These are phyloP conservation scores for Vultur gryphus DNA, from an alignment of 2,797 vertebrate species.

Conservation along the genomic window DNA sequence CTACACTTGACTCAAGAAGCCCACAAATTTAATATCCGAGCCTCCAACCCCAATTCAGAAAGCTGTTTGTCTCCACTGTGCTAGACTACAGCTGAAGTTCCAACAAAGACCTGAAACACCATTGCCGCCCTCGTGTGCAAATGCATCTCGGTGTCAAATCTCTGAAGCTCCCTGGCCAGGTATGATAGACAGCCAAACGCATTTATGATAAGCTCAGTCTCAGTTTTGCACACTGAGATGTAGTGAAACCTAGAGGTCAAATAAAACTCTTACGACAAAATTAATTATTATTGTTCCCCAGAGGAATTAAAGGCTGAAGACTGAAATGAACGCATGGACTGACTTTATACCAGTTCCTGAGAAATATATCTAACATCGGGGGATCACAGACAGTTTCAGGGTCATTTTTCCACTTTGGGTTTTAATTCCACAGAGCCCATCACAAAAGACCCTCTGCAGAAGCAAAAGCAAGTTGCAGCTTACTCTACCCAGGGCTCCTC, in stretches of 20 bases:
- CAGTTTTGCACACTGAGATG: accelerated
- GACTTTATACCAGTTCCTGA: background rate
- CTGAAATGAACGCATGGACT: accelerated
- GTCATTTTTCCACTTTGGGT: background rate
- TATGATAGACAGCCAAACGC: background rate
- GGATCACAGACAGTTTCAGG: accelerated
- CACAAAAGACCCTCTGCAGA: background rate
- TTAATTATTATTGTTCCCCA: background rate
- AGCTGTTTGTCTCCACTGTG: background rate
- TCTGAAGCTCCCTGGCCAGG: background rate
- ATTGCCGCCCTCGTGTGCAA: accelerated
- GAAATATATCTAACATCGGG: accelerated
- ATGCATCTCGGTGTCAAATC: accelerated
- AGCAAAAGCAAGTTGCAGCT: background rate
- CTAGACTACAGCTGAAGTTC: background rate
- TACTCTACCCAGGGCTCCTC: background rate
- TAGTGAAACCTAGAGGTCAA: background rate
- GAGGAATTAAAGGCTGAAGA: background rate
- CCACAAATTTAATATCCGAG: accelerated
- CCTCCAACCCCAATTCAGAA: background rate
- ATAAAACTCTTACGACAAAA: accelerated
- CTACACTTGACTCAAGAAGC: background rate
- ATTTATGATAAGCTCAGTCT: accelerated
- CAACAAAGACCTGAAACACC: background rate
- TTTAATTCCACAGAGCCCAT: background rate